A percentile compares a stretch with the other conserved stretches of the same genome.
These are phyloP conservation scores for Vulpes vulpes DNA, from an alignment of 2,113 vertebrate genomes.

Conservation along the genomic window DNA sequence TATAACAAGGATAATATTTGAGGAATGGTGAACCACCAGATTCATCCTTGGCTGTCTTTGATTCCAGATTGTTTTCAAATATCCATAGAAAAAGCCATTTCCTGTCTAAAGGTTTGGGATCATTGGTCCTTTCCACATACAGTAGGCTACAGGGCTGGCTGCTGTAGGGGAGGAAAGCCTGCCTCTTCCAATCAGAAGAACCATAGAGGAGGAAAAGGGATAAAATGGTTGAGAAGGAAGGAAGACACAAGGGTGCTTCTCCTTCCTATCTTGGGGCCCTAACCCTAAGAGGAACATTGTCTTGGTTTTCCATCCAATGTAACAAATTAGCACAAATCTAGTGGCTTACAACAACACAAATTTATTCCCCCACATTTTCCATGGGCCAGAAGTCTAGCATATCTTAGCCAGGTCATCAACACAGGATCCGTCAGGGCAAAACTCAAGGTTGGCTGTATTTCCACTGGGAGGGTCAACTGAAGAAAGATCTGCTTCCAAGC, in stretches of 20 bases:
- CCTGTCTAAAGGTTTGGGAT: background rate
- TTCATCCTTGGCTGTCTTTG: background rate
- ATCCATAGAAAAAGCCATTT: background rate
- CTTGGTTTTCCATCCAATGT: background rate
- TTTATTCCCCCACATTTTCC: background rate
- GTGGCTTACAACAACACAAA: background rate
- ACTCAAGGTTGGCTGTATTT: background rate
- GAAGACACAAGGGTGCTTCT: background rate
- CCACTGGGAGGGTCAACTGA: background rate
- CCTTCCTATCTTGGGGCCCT: background rate
- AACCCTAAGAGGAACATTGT: background rate
- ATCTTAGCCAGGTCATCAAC: background rate
- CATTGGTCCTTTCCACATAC: rapidly evolving
- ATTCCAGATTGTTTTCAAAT: background rate
- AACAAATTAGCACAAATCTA: background rate
- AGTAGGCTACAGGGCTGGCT: background rate
- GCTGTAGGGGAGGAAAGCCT: background rate
- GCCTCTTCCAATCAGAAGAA: background rate
- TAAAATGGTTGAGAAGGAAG: background rate
- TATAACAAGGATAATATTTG: background rate
- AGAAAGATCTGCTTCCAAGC: background rate
- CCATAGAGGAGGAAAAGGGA: background rate
- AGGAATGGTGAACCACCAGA: background rate
- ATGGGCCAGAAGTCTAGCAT: background rate
- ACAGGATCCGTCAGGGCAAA: background rate